Base-by-base conservation (phyloP, 2,888 invertebrate genomes). In the Agrochola circellaris region DNA sequence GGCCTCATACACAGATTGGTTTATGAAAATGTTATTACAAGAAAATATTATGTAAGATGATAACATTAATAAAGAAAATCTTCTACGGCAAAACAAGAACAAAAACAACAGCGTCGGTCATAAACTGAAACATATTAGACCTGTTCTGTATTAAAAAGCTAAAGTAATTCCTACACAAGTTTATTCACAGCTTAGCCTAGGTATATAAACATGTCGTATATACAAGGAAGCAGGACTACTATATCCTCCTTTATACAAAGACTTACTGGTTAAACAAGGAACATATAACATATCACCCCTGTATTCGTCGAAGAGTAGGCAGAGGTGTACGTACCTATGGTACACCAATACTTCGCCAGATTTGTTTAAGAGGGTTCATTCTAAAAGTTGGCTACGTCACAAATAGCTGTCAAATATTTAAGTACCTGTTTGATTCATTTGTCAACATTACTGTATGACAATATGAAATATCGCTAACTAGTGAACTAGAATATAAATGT, bases 121-220 rank as follows among this genome's bases (percentile, higher is more conserved):
- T 73, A 73, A 78, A 68, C 17, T 82, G 48, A 54, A 85, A 73
- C 61, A 74, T 78, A 79, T 76, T 73, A 72, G 58, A 73, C 60
- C 51, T 67, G 69, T 77, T 74, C 51, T 42, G n/a, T 74, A 84
- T 75, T 83, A 80, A 83, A 74, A 76, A 72, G 60, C 73, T 76
- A 51, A 76, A 68, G 45, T 65, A 76, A 66, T 51, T 73, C 54
- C 62, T 62, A 66, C 74, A 51, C 48, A 56, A 84, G 67, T 82
- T 78, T 83, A 86, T 83, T 48, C 54, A 15, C 15, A 56, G 79
- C 87, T 78, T 62, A 70, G 62, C n/a, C 23, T 64, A 26, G 26
- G 38, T 66, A 62, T 7, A 86, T 79, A 86, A 83, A 79, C 65
- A 77, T 78, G 79, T 83, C 83, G 66, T 69, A 61, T 60, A 68